These are phyloP conservation scores for Eristalis pertinax DNA, from an alignment of 2,888 invertebrate genomes.

Conservation along the genomic window DNA sequence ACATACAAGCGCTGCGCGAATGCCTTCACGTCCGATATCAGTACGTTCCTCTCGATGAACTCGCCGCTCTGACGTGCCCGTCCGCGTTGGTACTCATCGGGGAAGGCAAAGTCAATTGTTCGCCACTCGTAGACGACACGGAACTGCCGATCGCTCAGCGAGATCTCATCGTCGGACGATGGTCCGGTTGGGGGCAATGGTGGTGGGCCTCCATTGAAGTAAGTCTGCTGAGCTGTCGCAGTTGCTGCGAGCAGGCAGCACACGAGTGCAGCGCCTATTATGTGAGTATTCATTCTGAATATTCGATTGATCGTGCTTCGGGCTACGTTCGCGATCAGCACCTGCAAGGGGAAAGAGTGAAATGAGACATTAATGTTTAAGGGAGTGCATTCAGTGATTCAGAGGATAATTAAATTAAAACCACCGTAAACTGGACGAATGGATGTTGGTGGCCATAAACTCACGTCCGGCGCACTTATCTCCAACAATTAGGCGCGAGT, in stretches of 20 bases:
- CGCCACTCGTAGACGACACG: conserved; percentile 89
- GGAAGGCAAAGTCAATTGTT: conserved; percentile 87
- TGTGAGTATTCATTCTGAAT: conserved; percentile 35
- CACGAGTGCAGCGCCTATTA: conserved; percentile 33
- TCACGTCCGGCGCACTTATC: not conserved
- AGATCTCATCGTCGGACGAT: conserved; percentile 64
- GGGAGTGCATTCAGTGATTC: no score
- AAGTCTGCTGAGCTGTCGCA: conserved; percentile 57
- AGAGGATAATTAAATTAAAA: not conserved
- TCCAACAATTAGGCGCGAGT: not conserved
- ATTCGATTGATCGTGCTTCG: not conserved
- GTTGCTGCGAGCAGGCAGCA: conserved; percentile 37
- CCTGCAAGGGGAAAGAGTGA: conserved; percentile 49
- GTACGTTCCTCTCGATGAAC: conserved; percentile 86
- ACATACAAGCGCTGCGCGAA: conserved; percentile 87
- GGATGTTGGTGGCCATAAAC: not conserved
- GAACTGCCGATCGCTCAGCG: conserved; percentile 82
- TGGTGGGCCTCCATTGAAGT: conserved; percentile 67
- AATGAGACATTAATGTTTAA: conserved; percentile 14
- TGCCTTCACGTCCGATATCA: conserved; percentile 86
- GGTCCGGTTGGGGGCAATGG: conserved; percentile 61
- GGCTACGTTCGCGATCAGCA: conserved; percentile 42
- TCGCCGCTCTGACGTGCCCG: conserved; percentile 83
- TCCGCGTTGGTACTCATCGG: conserved; percentile 83
- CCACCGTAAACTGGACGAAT: not conserved